These are phyloP conservation scores for Elaeidobius kamerunicus DNA, from an alignment of 2,888 invertebrate species.

Conservation along the genomic window DNA sequence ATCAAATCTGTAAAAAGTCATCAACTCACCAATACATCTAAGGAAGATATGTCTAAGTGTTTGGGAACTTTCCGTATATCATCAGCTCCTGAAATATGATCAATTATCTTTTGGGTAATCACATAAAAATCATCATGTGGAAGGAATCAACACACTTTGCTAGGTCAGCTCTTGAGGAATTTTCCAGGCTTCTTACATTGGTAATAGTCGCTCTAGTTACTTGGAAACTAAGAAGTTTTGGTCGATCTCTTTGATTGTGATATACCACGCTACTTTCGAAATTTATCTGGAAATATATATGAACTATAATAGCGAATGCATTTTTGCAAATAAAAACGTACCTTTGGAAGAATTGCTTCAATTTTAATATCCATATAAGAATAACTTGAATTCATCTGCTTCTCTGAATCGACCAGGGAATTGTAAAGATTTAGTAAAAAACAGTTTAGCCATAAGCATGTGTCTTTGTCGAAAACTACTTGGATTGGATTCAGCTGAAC, in stretches of 20 bases:
- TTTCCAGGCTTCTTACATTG: slow-evolving; percentile 63
- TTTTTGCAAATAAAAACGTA: slow-evolving; percentile 52
- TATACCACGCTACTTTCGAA: slow-evolving; percentile 75
- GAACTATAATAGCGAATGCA: no score
- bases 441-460: slow-evolving; percentile 91
- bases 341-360: slow-evolving; percentile 92
- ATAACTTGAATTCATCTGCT: slow-evolving; percentile 46
- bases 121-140: slow-evolving; percentile 73
- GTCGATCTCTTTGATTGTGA: slow-evolving; percentile 80
- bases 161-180: slow-evolving; percentile 69
- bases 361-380: slow-evolving; percentile 82
- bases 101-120: slow-evolving; percentile 77
- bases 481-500: slow-evolving; percentile 89
- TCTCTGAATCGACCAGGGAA: slow-evolving; percentile 58
- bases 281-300: slow-evolving; percentile 66
- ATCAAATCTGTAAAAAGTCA: not conserved
- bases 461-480: slow-evolving; percentile 81
- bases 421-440: slow-evolving; percentile 86
- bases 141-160: slow-evolving; percentile 76
- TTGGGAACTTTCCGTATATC: slow-evolving; percentile 49
- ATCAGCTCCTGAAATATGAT: slow-evolving; percentile 58
- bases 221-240: slow-evolving; percentile 81
- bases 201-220: slow-evolving; percentile 73
- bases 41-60: slow-evolving; percentile 41
- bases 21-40: slow-evolving; percentile 43